These are phyloP conservation scores for Seriola rivoliana DNA, from an alignment of 2,113 vertebrate species.

Conservation along the genomic window DNA sequence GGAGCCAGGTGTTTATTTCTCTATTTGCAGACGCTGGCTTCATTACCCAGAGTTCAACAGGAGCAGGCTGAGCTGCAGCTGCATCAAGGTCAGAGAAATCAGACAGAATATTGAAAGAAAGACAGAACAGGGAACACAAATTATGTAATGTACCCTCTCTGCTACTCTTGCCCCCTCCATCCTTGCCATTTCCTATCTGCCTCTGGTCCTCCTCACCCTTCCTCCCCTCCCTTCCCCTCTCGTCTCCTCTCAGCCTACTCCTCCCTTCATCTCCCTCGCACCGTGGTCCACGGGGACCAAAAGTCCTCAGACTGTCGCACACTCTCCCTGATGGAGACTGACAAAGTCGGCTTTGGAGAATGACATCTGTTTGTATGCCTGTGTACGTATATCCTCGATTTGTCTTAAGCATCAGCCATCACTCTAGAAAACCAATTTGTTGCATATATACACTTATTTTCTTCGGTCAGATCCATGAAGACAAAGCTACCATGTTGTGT, in stretches of 20 bases:
- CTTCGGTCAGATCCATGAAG: not conserved
- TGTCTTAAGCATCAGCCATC: not conserved
- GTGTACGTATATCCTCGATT: not conserved
- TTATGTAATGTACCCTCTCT: slow-evolving; percentile 72
- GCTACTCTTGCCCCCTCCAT: slow-evolving; percentile 39
- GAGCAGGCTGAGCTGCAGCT: slow-evolving; percentile 62
- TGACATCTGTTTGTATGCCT: slow-evolving; percentile 40
- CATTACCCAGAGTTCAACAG: slow-evolving; percentile 81
- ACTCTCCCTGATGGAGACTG: slow-evolving; percentile 68
- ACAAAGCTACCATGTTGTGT: not conserved
- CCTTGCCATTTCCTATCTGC: slow-evolving; percentile 56
- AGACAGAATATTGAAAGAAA: slow-evolving; percentile 60
- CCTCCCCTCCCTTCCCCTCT: not conserved
- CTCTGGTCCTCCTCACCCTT: slow-evolving; percentile 5
- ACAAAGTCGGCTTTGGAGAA: slow-evolving; percentile 39
- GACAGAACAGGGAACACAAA: slow-evolving; percentile 59
- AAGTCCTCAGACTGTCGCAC: slow-evolving; percentile 81
- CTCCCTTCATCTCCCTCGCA: slow-evolving; percentile 6
- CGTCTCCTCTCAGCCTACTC: not conserved
- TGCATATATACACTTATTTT: not conserved
- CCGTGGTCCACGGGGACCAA: slow-evolving; percentile 81
- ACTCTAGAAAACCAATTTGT: not conserved
- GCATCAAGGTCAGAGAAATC: slow-evolving; percentile 80
- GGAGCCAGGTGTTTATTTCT: slow-evolving; percentile 79
- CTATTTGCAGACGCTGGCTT: slow-evolving; percentile 76